Evolutionary conservation across 37 sponge, comb jelly and placozoan genomes (phyloP), one percentile per base, ranked within the genome.

Genomic region (Haliclona indistincta): DNA sequence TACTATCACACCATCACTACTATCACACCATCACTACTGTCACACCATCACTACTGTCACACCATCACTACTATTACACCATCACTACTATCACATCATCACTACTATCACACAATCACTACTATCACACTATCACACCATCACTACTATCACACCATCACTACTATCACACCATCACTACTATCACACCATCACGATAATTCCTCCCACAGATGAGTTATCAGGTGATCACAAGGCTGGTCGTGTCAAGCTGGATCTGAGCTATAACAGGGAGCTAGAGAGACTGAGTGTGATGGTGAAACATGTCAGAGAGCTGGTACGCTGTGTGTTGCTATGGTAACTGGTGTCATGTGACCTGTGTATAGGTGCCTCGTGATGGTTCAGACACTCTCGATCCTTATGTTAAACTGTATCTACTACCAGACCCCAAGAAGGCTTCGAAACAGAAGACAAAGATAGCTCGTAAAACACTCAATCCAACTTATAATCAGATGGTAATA

Each of bases 401-500:
- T 54, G 94, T 93, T 30, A 93, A 93, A 71, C 40, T 88, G 11
- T 88, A 88, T 67, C 74, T 93, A 19, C 67, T 84, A 32, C 94
- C 94, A 8, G 94, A 93, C 43, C n/a, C 52, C 2, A 35, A 56
- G 43, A 93, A 93, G 77, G 63, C 71, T 4, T 88, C 84, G 2
- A 91, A 91, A 62, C 67, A 68, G 76, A 95, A 91, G 61, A 88
- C 92, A 5, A 87, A 88, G 52, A 60, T 84, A 30, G 79, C 80
- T 32, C 58, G 66, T 53, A 87, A 75, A 33, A 83, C 96, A 0
- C 81, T 80, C 33, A 71, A 91, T 43, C 96, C 96, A 0, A 95
- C 96, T 25, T 95, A 81, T 51, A 90, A 95, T 85, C 89, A 95
- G 63, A 81, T 73, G 8, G 94, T 93, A 29, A 47, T 47, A 47